Percentiles rank a stretch among this genome's conserved stretches.
Evolutionary conservation across 2,113 vertebrate species (phyloP).

Genomic region (Aptenodytes forsteri): DNA sequence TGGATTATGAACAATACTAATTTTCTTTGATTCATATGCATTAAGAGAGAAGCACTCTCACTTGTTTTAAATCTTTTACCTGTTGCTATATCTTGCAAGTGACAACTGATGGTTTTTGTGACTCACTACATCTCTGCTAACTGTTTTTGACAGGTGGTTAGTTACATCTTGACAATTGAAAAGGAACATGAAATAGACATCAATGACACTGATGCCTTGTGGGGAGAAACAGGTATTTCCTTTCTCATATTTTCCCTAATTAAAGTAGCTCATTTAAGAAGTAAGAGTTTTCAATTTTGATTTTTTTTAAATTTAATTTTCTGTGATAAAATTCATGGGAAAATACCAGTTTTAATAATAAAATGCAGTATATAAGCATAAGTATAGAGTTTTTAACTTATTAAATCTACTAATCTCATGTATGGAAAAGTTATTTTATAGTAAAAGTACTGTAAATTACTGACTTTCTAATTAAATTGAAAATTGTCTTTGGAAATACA

Average conservation of each 20-base stretch:
- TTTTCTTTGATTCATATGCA: neutral
- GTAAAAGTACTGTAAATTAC: neutral
- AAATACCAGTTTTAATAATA: neutral
- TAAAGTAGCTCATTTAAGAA: neutral
- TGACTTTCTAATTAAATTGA: neutral
- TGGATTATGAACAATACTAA: neutral
- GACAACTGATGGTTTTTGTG: neutral
- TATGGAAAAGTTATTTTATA: neutral
- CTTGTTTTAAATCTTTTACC: neutral
- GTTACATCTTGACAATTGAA: slow-evolving; percentile 81
- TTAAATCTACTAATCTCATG: neutral
- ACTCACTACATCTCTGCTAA: slow-evolving; percentile 13
- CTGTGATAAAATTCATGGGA: neutral
- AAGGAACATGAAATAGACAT: slow-evolving; percentile 86
- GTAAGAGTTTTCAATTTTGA: neutral
- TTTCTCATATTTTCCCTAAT: neutral
- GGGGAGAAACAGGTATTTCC: slow-evolving; percentile 96
- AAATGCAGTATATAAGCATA: neutral
- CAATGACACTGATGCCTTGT: slow-evolving; percentile 90
- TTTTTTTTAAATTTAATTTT: neutral
- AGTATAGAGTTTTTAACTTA: neutral
- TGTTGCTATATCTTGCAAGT: neutral
- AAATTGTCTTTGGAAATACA: neutral
- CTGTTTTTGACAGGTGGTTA: slow-evolving; percentile 86
- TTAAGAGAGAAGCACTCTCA: neutral